Percentiles rank a stretch among this genome's conserved stretches.
These are phyloP conservation scores for Propithecus perrieri DNA, from an alignment of 2,797 vertebrate genomes.

Conservation along the genomic window DNA sequence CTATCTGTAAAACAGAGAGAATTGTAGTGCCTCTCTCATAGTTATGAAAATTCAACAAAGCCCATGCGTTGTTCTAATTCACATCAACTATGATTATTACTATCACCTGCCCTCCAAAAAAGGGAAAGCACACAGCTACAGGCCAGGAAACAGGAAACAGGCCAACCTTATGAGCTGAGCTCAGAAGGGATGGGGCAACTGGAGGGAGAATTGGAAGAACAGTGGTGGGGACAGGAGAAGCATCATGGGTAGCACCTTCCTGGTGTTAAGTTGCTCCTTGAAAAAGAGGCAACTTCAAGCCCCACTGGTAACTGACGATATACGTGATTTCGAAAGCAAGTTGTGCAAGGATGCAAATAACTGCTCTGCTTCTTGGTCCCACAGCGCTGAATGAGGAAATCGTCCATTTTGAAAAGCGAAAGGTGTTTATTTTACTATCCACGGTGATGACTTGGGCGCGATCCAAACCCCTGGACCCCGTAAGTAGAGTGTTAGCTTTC, in stretches of 20 bases:
- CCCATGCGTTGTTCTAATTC: not conserved
- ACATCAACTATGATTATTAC: rapidly evolving
- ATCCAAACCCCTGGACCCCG: conserved; percentile 88
- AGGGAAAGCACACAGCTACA: rapidly evolving
- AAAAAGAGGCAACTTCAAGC: too few species aligned
- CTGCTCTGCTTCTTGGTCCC: not conserved
- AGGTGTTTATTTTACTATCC: conserved; percentile 94
- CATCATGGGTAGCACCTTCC: rapidly evolving
- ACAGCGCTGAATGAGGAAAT: conserved; percentile 89
- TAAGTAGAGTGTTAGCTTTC: conserved; percentile 79
- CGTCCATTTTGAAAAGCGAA: conserved; percentile 86
- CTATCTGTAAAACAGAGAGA: not conserved
- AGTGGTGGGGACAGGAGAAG: rapidly evolving
- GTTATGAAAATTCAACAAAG: not conserved
- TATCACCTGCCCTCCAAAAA: not conserved
- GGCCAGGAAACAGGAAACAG: not conserved
- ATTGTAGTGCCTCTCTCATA: rapidly evolving
- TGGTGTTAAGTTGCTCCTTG: rapidly evolving
- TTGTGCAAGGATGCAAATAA: not conserved
- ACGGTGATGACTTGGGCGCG: conserved; percentile 95
- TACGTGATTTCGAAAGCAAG: not conserved
- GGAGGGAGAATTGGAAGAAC: not conserved
- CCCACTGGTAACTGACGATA: not conserved
- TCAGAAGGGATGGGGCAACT: not conserved
- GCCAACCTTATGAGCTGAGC: not conserved